Base-by-base conservation (phyloP, 1,140 invertebrate genomes). In the Macrobrachium rosenbergii region DNA sequence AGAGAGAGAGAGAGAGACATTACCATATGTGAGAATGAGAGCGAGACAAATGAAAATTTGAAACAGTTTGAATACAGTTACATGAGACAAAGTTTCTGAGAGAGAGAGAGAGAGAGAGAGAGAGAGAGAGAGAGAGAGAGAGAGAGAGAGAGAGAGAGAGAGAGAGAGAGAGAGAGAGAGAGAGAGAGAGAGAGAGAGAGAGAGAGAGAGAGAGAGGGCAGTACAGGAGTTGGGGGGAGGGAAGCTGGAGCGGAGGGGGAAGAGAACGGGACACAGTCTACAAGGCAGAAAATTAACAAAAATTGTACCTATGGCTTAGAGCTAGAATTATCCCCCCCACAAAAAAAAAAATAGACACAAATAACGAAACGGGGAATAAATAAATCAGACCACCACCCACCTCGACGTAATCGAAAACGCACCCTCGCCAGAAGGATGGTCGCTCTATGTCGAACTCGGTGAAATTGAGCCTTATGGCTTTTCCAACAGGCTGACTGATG, bases 401-500 rank as follows among this genome's bases (percentile, higher is more conserved):
- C 82, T 88, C 86, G 12, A 90, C 77, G 62, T 81, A 90, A 45
- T 90, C 89, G 45, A 59, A 90, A 12, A 69, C 17, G 58, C 67
- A 76, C 14, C 59, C 21, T 19, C 58, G 11, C 28, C 75, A 83
- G 37, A 21, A 59, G 21, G 28, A 45, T 7, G 75, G 59, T 5
- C 73, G 37, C 19, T 89, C 88, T 17, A 89, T 82, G 52, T 87
- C 81, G 14, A 89, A 82, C 8, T 45, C 64, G 3, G 86, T 83
- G 72, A 89, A 89, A 28, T 83, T 83, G 64, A 89, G 83, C 6
- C 45, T 8, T 7, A 89, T 78, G 63, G 60, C 63, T 58, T 79
- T 79, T 16, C 83, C 64, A 0, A 92, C 89, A 0, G 93, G 94
- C 45, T 95, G 94, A 11, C 91, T 91, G 72, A 99, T 96, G n/a